Percentiles rank a stretch among this genome's conserved stretches.
phyloP scores from a whole-genome alignment of 2,888 invertebrate genomes.

The Petrophora chlorosata region DNA sequence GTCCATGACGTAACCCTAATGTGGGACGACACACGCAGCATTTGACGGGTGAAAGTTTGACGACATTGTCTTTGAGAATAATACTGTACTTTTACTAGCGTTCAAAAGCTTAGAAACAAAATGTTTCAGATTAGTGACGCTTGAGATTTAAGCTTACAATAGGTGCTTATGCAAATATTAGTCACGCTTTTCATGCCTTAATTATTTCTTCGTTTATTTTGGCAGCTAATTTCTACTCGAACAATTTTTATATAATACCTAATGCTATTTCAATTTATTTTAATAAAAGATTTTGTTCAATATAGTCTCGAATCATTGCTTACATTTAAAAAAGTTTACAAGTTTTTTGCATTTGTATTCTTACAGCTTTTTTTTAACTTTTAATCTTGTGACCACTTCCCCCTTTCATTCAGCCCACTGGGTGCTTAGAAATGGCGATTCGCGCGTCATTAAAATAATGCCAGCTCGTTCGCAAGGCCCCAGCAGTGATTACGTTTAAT shows the following conservation, averaged over 20 bases:
- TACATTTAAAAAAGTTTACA: no score
- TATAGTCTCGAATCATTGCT: no score
- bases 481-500: slow-evolving; percentile 46
- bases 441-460: slow-evolving; percentile 37
- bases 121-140: slow-evolving; percentile 12
- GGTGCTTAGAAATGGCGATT: slow-evolving; percentile 25
- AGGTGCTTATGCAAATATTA: no score
- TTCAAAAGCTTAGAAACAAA: slow-evolving; percentile 1
- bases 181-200: no score
- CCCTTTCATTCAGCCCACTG: not conserved
- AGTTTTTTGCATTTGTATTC: not conserved
- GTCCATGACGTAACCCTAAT: slow-evolving; percentile 52
- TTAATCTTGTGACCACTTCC: not conserved
- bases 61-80: slow-evolving; percentile 48
- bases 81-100: slow-evolving; percentile 22
- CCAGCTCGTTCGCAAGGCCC: slow-evolving; percentile 38
- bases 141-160: not conserved
- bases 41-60: slow-evolving; percentile 52
- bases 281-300: no score
- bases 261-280: no score
- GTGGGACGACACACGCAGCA: slow-evolving; percentile 46
- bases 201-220: no score
- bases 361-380: not conserved
- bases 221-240: no score
- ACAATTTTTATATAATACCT: no score